phyloP scores from a whole-genome alignment of 2,113 vertebrate genomes.

The Ceuthmochares aereus region DNA sequence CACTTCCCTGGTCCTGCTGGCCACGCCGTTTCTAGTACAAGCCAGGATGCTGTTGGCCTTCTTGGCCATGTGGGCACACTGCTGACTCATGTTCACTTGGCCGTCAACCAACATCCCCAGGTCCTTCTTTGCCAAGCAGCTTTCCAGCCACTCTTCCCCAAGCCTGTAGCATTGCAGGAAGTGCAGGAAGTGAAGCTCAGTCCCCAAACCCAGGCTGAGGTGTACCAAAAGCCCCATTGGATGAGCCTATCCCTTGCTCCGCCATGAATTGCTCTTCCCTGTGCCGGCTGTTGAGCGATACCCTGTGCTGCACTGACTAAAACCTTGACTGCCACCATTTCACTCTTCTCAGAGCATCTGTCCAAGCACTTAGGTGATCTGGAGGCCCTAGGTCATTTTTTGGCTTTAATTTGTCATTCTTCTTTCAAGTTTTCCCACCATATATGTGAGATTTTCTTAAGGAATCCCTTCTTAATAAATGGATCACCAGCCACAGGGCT shows the following conservation, averaged over 20 bases:
- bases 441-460: neutral
- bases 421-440: neutral
- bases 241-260: neutral
- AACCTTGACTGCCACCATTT: fast-evolving
- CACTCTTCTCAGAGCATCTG: neutral
- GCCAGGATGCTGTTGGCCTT: too few species aligned
- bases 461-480: neutral
- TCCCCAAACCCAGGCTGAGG: neutral
- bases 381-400: neutral
- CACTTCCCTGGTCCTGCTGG: too few species aligned
- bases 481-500: neutral
- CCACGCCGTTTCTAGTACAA: too few species aligned
- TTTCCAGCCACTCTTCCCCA: too few species aligned
- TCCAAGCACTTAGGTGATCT: neutral
- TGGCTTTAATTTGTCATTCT: neutral
- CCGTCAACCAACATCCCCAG: too few species aligned
- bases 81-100: too few species aligned
- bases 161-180: too few species aligned
- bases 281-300: neutral
- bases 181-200: neutral
- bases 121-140: too few species aligned
- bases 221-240: neutral
- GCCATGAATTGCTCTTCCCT: neutral
- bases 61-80: too few species aligned
- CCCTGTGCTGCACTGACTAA: neutral